Evolutionary conservation across 2,888 invertebrate genomes (phyloP), one percentile per base, ranked within the genome.

Genomic region (Geotrupes spiniger): DNA sequence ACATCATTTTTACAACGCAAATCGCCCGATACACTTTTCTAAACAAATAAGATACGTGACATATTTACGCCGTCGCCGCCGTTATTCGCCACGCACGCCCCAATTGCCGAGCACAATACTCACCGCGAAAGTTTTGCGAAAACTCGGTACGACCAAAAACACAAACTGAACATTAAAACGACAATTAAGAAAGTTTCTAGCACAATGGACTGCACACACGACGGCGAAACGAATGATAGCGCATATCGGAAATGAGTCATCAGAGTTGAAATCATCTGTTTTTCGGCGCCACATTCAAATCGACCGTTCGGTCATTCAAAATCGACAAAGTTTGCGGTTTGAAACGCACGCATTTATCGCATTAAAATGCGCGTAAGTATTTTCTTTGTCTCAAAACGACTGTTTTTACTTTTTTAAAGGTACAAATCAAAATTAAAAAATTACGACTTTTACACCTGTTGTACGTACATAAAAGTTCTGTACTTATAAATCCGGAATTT

Each of bases 211-310:
- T 46, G 53, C 56, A 57, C 21, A 6, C 21, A 21, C 21, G 21
- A 54, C 53, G 44, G 52, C 54, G 52, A 57, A 52, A 48, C 46
- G 53, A 54, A 53, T 56, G 56, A 52, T 54, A 53, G 54, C 53
- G 56, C 52, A 55, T 50, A 53, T 53, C 57, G 59, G 59, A 59
- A 54, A 51, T 59, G 59, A 59, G 42, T 59, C 57, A 59, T 49
- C 52, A 50, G 46, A 50, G 46, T 21, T 51, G 52, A 54, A 54
- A 59, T 57, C 59, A 59, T 56, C 57, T 59, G 59, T 56, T 59
- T 46, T 28, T 12, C 11, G 26, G 49, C 58, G 58, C 40, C 43
- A 52, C 36, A 46, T 57, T 57, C 38, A 38, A 52, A 52, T 21
- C 3, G 21, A 21, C 21, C 21, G 21, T 21, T 21, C 21, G n/a